Percentiles rank a stretch among this genome's conserved stretches.
These are phyloP conservation scores for Plecturocebus donacophilus DNA, from an alignment of 2,113 vertebrate genomes.

Conservation along the genomic window DNA sequence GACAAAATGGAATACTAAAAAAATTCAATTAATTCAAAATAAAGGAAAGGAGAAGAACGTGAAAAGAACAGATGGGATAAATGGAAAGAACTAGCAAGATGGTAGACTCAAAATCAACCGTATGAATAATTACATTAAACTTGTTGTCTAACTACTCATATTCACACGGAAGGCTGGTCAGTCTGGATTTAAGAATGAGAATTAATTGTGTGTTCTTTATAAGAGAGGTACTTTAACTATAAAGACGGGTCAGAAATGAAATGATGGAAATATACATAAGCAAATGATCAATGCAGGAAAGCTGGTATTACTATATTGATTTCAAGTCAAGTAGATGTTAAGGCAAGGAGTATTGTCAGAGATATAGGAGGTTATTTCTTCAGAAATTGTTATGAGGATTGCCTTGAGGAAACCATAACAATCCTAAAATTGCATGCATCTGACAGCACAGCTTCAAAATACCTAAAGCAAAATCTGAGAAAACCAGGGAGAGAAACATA, in stretches of 20 bases:
- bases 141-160: not conserved
- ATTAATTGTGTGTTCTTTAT: not conserved
- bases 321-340: not conserved
- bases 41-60: not conserved
- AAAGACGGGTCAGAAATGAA: not conserved
- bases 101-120: not conserved
- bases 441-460: not conserved
- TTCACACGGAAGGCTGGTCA: too few relatives aligned
- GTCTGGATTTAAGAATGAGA: not conserved
- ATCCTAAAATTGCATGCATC: not conserved
- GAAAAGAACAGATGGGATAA: not conserved
- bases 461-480: not conserved
- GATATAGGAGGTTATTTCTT: not conserved
- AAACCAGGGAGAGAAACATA: too few relatives aligned
- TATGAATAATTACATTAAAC: not conserved
- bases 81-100: not conserved
- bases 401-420: not conserved
- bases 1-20: not conserved
- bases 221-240: not conserved
- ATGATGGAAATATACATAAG: not conserved
- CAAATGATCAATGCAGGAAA: not conserved
- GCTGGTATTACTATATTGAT: too few relatives aligned
- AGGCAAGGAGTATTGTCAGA: not conserved
- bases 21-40: not conserved
- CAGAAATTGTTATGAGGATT: not conserved